Conservation (phyloP, 2,888 invertebrate genomes). For the Scelioninae gen. 2 region DNA sequence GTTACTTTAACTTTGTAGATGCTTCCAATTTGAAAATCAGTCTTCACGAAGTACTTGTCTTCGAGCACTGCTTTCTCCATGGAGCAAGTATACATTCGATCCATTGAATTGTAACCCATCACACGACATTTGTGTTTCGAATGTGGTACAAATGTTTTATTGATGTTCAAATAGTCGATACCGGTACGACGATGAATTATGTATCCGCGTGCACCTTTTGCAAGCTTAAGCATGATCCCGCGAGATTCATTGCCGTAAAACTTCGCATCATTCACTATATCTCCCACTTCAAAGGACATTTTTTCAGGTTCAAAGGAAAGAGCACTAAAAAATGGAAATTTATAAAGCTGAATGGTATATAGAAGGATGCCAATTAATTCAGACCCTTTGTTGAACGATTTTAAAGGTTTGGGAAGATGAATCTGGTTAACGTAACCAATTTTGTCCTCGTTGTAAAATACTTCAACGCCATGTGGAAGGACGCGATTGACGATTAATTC, state of each 20-base stretch:
- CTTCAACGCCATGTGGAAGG: slow-evolving; percentile 75
- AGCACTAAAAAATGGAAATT: slow-evolving; percentile 81
- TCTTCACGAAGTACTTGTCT: slow-evolving; percentile 77
- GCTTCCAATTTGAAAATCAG: slow-evolving; percentile 67
- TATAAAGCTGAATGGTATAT: slow-evolving; percentile 82
- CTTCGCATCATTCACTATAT: slow-evolving; percentile 78
- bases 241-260: slow-evolving; percentile 75
- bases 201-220: slow-evolving; percentile 67
- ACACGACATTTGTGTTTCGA: slow-evolving; percentile 77
- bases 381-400: slow-evolving; percentile 63
- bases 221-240: slow-evolving; percentile 72
- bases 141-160: slow-evolving; percentile 76
- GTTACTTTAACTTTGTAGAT: slow-evolving; percentile 65
- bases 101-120: slow-evolving; percentile 81
- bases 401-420: slow-evolving; percentile 65
- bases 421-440: slow-evolving; percentile 75
- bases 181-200: slow-evolving; percentile 68
- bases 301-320: slow-evolving; percentile 62
- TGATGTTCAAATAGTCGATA: slow-evolving; percentile 71
- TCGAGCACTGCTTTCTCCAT: slow-evolving; percentile 79
- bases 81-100: slow-evolving; percentile 82
- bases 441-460: slow-evolving; percentile 74
- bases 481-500: slow-evolving; percentile 73
- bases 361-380: slow-evolving; percentile 75
- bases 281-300: slow-evolving; percentile 77